Evolutionary conservation across 2,113 vertebrate species (phyloP).

Genomic region (Pteropus alecto): DNA sequence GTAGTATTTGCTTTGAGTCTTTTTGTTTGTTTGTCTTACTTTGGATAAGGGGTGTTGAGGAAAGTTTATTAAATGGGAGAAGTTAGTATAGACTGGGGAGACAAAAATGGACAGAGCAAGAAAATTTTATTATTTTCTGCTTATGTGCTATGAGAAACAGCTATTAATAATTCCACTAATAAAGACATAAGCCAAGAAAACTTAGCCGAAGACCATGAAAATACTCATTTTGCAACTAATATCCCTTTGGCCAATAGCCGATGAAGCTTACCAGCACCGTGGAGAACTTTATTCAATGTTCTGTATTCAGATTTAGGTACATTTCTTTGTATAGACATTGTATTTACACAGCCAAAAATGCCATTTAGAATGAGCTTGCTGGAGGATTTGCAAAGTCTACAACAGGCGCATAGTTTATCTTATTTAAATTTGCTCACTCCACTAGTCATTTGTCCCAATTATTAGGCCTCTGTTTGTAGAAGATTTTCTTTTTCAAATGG

Average conservation of each 20-base stretch:
- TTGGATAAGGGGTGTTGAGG: slow-evolving; percentile 38
- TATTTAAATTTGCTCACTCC: background rate
- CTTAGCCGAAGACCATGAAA: background rate
- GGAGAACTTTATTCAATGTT: background rate
- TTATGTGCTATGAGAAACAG: background rate
- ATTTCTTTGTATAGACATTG: background rate
- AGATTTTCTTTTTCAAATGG: background rate
- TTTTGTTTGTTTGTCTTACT: background rate
- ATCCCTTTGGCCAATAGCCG: background rate
- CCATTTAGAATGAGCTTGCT: background rate
- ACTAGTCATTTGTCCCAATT: background rate
- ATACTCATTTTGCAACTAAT: background rate
- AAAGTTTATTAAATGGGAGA: slow-evolving; percentile 13
- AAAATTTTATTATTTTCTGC: background rate
- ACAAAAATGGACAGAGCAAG: background rate
- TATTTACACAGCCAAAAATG: background rate
- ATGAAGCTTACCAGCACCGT: background rate
- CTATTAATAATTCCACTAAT: background rate
- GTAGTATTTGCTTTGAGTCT: slow-evolving; percentile 37
- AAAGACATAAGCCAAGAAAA: background rate
- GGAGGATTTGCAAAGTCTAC: background rate
- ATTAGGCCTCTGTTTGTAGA: background rate
- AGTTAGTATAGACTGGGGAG: background rate
- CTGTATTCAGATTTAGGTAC: background rate
- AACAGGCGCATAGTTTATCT: background rate